Percentiles rank a stretch among this genome's conserved stretches.
phyloP scores from a whole-genome alignment of 1,140 invertebrate species.

The Microplitis demolitor region DNA sequence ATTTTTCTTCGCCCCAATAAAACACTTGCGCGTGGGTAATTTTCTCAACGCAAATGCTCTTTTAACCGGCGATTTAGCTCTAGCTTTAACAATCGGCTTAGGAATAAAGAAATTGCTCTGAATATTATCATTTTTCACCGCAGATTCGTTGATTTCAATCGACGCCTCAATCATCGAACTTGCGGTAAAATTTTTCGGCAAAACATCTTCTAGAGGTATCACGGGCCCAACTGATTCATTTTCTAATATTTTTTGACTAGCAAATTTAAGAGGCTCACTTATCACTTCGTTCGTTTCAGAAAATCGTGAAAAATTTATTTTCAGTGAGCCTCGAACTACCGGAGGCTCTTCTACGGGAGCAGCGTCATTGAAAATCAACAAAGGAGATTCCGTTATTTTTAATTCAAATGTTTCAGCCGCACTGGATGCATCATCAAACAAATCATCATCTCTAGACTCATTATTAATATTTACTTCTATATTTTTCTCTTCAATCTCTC shows the following conservation, averaged over 20 bases:
- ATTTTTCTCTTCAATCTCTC: background rate
- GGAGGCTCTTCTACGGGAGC: conserved; percentile 16
- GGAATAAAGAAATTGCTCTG: background rate
- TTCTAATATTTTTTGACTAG: background rate
- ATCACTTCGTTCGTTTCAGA: background rate
- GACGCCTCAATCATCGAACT: background rate
- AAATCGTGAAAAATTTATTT: conserved; percentile 12
- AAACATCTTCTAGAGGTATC: background rate
- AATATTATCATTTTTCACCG: background rate
- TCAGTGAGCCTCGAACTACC: conserved; percentile 6
- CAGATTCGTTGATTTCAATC: background rate
- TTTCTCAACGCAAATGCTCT: conserved; percentile 42
- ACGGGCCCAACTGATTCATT: background rate
- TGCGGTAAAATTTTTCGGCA: background rate
- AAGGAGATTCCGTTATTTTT: conserved; percentile 45
- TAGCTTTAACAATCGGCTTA: conserved; percentile 28
- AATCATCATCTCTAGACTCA: background rate
- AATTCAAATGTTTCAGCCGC: conserved; percentile 44
- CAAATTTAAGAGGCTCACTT: background rate
- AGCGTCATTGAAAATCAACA: conserved; percentile 36
- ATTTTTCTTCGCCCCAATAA: conserved; percentile 27
- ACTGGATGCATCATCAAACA: conserved; percentile 28
- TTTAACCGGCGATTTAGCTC: conserved; percentile 53
- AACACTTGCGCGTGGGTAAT: conserved; percentile 46
- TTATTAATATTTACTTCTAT: background rate